Evolutionary conservation across 2,113 vertebrate species (phyloP).

Genomic region (Montifringilla adamsi): DNA sequence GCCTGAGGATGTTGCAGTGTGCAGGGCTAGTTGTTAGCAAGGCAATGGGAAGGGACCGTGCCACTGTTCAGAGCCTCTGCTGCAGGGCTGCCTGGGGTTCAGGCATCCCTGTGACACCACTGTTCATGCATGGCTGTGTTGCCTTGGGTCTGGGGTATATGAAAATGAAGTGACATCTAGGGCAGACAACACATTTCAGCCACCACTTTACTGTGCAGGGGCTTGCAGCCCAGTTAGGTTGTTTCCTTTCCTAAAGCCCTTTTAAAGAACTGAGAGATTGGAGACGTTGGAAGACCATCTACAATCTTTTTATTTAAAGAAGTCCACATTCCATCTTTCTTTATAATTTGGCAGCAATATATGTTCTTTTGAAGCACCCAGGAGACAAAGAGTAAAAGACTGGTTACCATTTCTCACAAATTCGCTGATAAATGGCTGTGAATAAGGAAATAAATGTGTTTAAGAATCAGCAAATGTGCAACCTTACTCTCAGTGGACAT

Average conservation of each 20-base stretch:
- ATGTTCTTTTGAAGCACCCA: background rate
- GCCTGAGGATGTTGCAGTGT: background rate
- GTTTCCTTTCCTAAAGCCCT: background rate
- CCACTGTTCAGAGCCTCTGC: background rate
- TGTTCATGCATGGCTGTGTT: background rate
- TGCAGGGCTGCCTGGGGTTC: background rate
- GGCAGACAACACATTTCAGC: background rate
- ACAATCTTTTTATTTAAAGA: background rate
- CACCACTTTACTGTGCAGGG: background rate
- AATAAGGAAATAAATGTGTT: background rate
- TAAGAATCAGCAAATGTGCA: background rate
- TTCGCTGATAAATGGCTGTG: background rate
- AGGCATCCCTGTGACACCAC: background rate
- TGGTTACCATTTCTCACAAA: background rate
- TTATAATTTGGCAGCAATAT: background rate
- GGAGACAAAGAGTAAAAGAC: background rate
- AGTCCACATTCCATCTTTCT: background rate
- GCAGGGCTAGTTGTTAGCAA: background rate
- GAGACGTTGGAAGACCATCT: background rate
- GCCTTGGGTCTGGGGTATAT: background rate
- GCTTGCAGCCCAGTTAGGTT: background rate
- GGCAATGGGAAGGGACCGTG: background rate
- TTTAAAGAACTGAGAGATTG: background rate
- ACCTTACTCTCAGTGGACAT: background rate
- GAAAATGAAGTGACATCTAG: background rate